Percentiles rank a stretch among this genome's conserved stretches.
Conservation (phyloP, 2,888 invertebrate species). For the Mimas tiliae region DNA sequence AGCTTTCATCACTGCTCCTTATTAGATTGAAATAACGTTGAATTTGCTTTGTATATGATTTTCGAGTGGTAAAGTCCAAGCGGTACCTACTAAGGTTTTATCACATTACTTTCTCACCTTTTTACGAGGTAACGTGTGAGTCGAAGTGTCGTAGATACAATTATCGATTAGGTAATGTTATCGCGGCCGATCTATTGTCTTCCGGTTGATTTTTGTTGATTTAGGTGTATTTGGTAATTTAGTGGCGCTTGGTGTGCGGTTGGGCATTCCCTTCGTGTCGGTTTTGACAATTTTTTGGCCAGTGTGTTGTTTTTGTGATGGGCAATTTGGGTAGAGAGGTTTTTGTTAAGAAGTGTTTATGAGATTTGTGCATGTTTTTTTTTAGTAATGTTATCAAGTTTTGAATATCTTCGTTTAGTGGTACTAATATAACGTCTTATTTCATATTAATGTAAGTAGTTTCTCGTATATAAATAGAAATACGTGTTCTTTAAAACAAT, state of each 20-base stretch:
- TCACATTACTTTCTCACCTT: conserved; percentile 83
- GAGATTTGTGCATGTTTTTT: background rate
- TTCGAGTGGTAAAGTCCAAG: conserved; percentile 22
- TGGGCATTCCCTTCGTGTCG: conserved; percentile 58
- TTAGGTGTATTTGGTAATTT: conserved; percentile 71
- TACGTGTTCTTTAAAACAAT: no score
- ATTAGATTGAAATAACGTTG: conserved; percentile 36
- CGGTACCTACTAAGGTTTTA: conserved; percentile 70
- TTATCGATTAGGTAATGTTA: conserved; percentile 84
- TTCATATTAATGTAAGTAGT: no score
- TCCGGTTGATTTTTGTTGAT: conserved; percentile 80
- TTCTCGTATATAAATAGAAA: no score
- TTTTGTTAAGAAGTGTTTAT: background rate
- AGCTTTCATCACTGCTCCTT: conserved; percentile 25
- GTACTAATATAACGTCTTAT: no score
- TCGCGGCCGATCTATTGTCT: conserved; percentile 80
- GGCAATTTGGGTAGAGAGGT: background rate
- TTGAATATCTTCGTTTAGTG: no score
- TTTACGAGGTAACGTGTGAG: conserved; percentile 81
- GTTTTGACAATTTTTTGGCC: conserved; percentile 40
- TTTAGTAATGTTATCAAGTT: background rate
- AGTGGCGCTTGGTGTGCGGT: conserved; percentile 58
- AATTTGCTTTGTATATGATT: conserved; percentile 32
- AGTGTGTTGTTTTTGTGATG: conserved; percentile 13
- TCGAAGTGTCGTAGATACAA: conserved; percentile 82